Conservation (phyloP, 2,113 vertebrate genomes). For the Petromus typicus region DNA sequence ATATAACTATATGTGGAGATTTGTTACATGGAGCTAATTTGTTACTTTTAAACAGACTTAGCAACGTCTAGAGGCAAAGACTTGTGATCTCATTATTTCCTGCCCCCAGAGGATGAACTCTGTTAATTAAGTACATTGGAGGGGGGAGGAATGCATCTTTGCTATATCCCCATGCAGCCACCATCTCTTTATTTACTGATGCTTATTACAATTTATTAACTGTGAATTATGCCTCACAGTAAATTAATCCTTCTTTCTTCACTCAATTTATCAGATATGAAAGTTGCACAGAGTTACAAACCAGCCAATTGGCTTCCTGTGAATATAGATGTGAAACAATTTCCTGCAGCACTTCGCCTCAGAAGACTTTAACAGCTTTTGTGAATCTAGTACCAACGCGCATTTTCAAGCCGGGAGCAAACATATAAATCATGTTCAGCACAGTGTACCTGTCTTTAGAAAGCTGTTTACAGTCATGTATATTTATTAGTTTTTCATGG, state of each 20-base stretch:
- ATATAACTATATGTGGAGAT: conserved; percentile 11
- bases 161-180: conserved; percentile 35
- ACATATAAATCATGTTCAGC: conserved; percentile 63
- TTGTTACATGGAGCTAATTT: conserved; percentile 6
- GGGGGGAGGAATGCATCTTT: conserved; percentile 23
- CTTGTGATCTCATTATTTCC: conserved; percentile 72
- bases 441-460: conserved; percentile 52
- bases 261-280: conserved; percentile 45
- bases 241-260: conserved; percentile 65
- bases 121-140: conserved; percentile 73
- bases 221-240: conserved; percentile 40
- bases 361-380: conserved; percentile 47
- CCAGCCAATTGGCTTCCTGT: conserved; percentile 32
- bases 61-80: conserved; percentile 28
- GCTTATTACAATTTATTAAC: conserved; percentile 69
- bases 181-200: conserved; percentile 58
- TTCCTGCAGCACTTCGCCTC: conserved; percentile 16
- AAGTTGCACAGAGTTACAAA: conserved; percentile 30
- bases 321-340: neutral
- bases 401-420: conserved; percentile 58
- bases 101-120: conserved; percentile 63
- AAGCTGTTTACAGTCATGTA: conserved; percentile 60
- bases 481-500: conserved; percentile 56
- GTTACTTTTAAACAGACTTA: conserved; percentile 60
- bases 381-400: conserved; percentile 36